Conservation (phyloP, 1,140 invertebrate genomes). For the Pygmarrhopalites habei region DNA sequence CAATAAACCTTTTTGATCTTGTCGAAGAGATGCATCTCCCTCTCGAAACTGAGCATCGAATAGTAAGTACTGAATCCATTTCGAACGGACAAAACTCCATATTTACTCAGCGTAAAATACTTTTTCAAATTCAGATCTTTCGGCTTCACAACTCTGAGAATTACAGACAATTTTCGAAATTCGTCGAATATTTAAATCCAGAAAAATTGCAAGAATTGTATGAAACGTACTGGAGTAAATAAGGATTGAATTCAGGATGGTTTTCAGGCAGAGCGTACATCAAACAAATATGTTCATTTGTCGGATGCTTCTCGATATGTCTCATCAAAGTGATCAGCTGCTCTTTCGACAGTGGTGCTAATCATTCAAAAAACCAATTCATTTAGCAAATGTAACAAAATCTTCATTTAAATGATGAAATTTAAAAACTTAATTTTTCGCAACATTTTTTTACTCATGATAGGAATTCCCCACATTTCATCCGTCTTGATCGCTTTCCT, state of each 20-base stretch:
- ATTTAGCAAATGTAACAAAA: too few relatives aligned
- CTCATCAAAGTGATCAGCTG: slow-evolving; percentile 28
- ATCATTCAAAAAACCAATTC: too few relatives aligned
- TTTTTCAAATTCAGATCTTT: slow-evolving; percentile 19
- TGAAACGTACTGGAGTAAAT: slow-evolving; percentile 25
- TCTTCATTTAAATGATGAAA: too few relatives aligned
- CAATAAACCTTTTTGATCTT: slow-evolving; percentile 19
- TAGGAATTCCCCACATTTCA: slow-evolving; percentile 33
- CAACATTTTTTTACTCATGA: too few relatives aligned
- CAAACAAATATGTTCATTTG: slow-evolving; percentile 33
- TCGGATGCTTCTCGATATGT: slow-evolving; percentile 24
- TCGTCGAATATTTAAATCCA: not conserved
- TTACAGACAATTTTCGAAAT: not conserved
- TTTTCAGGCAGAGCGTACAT: slow-evolving; percentile 9
- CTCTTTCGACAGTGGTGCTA: slow-evolving; percentile 14
- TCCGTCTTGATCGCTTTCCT: slow-evolving; percentile 25
- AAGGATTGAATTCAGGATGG: slow-evolving; percentile 30
- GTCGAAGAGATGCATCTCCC: slow-evolving; percentile 34
- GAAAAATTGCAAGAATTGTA: slow-evolving; percentile 2
- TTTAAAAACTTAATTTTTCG: too few relatives aligned
- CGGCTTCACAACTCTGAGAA: slow-evolving; percentile 18
- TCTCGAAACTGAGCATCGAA: slow-evolving; percentile 24
- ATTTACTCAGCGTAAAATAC: slow-evolving; percentile 33
- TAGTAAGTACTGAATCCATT: slow-evolving; percentile 25
- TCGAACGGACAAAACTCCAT: slow-evolving; percentile 26